Base-by-base conservation (phyloP, 2,888 invertebrate species). In the Apamea sordens region DNA sequence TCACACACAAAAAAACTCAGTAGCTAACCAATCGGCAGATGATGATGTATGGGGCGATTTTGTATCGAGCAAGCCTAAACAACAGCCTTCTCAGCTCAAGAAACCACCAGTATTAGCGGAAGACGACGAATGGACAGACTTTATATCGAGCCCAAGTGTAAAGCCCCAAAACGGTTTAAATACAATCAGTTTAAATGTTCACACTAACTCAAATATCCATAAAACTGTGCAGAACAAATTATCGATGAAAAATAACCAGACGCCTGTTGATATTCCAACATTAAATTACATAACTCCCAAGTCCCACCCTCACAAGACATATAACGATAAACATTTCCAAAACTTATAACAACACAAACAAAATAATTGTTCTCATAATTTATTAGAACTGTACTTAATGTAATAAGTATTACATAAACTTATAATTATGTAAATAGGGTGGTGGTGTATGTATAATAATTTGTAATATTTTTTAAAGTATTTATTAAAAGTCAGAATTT, bases 1-100 rank as follows among this genome's bases (percentile, higher is more conserved):
- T 69, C 95, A 96, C 83, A 91, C 85, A 77, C 93, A 93, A 36
- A 93, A 92, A 80, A 92, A 77, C 59, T 69, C 88, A 28, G 81
- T 73, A 10, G 91, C 84, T 28, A 94, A 91, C 75, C 94, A 94
- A 86, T 83, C 84, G 32, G 63, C 91, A 7, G 97, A 97, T 71
- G 97, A 97, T 32, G 97, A 97, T 79, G 97, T 97, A 86, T 97
- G 97, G 97, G 97, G 97, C 3, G 97, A 97, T 84, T 97, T 97
- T 90, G 97, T 97, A 41, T 97, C 97, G 0, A 96, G 95, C 87
- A 95, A 94, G 83, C 96, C 97, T 4, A 95, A 93, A 87, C 93
- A 90, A 76, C 94, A 93, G 79, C 90, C 91, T 76, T 73, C 90
- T 7, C 77, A 91, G 61, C 86, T 92, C 56, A 94, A 94, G 84